These are phyloP conservation scores for Euthynnus affinis DNA, from an alignment of 2,797 vertebrate species.

Conservation along the genomic window DNA sequence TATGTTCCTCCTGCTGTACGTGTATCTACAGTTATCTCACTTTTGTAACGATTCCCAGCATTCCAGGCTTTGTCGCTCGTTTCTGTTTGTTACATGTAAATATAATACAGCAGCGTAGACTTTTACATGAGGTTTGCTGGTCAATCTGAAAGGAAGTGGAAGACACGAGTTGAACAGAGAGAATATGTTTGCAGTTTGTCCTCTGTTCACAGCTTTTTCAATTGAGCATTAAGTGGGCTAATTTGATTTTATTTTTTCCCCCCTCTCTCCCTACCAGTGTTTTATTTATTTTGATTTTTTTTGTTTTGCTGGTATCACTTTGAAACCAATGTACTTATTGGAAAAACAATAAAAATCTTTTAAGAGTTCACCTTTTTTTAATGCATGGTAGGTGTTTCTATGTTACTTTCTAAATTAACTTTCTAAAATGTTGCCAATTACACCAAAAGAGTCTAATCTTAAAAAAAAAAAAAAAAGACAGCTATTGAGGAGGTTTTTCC, in stretches of 20 bases:
- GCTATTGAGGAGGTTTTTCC: not conserved
- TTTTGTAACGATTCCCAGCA: conserved; percentile 93
- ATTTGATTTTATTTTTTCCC: conserved; percentile 70
- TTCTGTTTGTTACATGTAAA: conserved; percentile 86
- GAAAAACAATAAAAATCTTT: conserved; percentile 71
- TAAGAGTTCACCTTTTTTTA: conserved; percentile 56
- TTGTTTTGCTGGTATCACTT: conserved; percentile 90
- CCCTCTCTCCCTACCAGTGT: conserved; percentile 83
- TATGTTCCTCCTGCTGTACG: conserved; percentile 91
- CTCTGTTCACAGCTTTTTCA: conserved; percentile 71
- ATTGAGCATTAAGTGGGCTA: conserved; percentile 84
- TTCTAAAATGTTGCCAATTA: not conserved
- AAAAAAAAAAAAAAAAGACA: no score
- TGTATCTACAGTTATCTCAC: conserved; percentile 92
- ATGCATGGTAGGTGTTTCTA: not conserved
- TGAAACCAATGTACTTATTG: conserved; percentile 91
- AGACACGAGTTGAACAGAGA: conserved; percentile 56
- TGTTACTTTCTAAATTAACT: no score
- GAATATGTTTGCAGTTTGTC: conserved; percentile 57
- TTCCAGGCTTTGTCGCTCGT: conserved; percentile 93
- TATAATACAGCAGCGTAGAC: conserved; percentile 90
- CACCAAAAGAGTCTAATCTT: not conserved
- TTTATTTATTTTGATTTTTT: conserved; percentile 92
- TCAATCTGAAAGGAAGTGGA: conserved; percentile 74
- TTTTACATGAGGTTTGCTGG: conserved; percentile 86